Base-by-base conservation (phyloP, 2,888 invertebrate genomes). In the Linyphia triangularis region DNA sequence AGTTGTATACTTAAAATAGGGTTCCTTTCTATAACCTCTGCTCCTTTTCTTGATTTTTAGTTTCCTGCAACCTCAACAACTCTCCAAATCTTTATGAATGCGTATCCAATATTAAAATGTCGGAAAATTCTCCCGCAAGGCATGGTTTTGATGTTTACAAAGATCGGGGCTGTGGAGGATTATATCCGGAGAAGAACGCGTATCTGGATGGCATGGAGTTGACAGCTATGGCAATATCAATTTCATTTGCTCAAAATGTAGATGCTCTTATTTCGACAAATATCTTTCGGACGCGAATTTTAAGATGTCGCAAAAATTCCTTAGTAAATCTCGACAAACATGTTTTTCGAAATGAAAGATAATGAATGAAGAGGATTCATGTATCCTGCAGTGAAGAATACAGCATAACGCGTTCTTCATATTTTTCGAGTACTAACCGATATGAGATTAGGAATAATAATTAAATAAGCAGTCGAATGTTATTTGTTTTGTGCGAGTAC, bases 161-260 rank as follows among this genome's bases (percentile, higher is more conserved):
- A 51, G 51, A 51, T n/a, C n/a, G n/a, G 51, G 51, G n/a, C 16
- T 51, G 13, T 51, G 16, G 51, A 0, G 51, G 51, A 51, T 51
- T 51, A 51, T 51, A 51, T 16, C 51, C 51, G 43, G 13, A 16
- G 51, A 13, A n/a, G n/a, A 5, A n/a, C 13, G 51, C 9, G 9
- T 33, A 33, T 33, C 33, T 4, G 33, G 4, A 4, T 51, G 51
- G 51, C 51, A 51, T 51, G 51, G n/a, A 51, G 51, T 51, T 51
- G 51, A 51, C 51, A 51, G 51, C 51, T 51, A 51, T 51, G 51
- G 51, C 51, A 51, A 51, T 51, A 51, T 51, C 51, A 51, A 51
- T 51, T 51, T 51, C n/a, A n/a, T n/a, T 16, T 16, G 51, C 51
- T 6, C n/a, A 5, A 16, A 13, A 13, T 51, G n/a, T n/a, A 5